phyloP scores from a whole-genome alignment of 2,888 invertebrate species.

The Agriopis marginaria region DNA sequence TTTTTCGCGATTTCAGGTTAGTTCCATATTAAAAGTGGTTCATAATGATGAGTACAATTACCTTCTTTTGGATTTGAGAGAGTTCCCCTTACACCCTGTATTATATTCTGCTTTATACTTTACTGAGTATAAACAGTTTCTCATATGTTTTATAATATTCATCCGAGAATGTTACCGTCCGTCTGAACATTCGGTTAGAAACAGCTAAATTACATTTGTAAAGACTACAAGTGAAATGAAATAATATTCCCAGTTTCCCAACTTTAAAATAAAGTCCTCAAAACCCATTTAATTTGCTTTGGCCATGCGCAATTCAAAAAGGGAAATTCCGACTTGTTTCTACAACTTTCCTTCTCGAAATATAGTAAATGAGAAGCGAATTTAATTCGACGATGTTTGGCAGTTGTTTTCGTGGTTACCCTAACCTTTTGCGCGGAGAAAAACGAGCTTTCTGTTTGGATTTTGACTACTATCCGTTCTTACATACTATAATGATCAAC shows the following conservation, averaged over 20 bases:
- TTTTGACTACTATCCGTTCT: neutral
- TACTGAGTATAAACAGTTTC: too few relatives aligned
- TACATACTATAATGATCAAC: too few relatives aligned
- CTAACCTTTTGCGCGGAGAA: slow-evolving; percentile 7
- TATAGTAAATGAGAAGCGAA: slow-evolving; percentile 35
- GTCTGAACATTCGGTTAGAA: neutral
- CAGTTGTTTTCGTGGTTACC: slow-evolving; percentile 19
- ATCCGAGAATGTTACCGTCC: neutral
- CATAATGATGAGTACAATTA: too few relatives aligned
- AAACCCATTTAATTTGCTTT: slow-evolving; percentile 31
- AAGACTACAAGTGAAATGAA: slow-evolving; percentile 1
- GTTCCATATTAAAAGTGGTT: too few relatives aligned
- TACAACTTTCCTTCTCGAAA: slow-evolving; percentile 23
- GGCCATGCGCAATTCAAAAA: slow-evolving; percentile 26
- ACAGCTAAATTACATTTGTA: neutral
- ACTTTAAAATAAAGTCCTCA: slow-evolving; percentile 20
- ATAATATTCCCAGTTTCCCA: slow-evolving; percentile 8
- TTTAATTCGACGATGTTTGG: slow-evolving; percentile 35
- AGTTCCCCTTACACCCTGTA: too few relatives aligned
- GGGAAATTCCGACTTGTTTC: slow-evolving; percentile 25
- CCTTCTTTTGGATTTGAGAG: too few relatives aligned
- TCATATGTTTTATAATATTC: too few relatives aligned
- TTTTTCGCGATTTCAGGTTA: too few relatives aligned
- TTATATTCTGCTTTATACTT: too few relatives aligned
- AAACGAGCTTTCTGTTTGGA: neutral